Percentiles rank a stretch among this genome's conserved stretches.
Conservation (phyloP, 2,797 vertebrate species). For the Cryptoblepharus egeriae region DNA sequence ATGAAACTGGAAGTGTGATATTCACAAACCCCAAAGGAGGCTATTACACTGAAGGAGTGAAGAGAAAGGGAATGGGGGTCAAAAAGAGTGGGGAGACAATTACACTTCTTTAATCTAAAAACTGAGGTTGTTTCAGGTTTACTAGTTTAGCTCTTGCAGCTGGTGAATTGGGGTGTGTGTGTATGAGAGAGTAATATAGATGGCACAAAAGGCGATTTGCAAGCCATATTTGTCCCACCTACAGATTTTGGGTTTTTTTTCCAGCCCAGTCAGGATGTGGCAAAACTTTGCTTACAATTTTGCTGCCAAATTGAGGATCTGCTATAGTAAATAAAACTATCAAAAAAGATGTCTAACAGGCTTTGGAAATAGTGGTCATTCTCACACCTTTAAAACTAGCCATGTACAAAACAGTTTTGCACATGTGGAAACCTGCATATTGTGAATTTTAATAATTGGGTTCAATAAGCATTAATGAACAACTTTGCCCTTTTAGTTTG, state of each 20-base stretch:
- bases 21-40: slow-evolving; percentile 17
- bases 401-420: too few relatives aligned
- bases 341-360: too few relatives aligned
- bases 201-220: not conserved
- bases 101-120: not conserved
- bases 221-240: not conserved
- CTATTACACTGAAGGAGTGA: not conserved
- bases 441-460: too few relatives aligned
- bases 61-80: slow-evolving; percentile 16
- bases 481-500: too few relatives aligned
- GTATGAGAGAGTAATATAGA: too few relatives aligned
- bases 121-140: slow-evolving; percentile 10
- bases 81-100: slow-evolving; percentile 2
- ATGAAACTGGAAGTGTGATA: not conserved
- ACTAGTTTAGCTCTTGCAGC: not conserved
- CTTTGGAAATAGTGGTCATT: too few relatives aligned
- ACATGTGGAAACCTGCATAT: too few relatives aligned
- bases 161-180: not conserved
- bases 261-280: not conserved
- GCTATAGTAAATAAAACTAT: too few relatives aligned
- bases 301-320: not conserved
- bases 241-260: not conserved
- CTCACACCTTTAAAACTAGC: too few relatives aligned
- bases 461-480: too few relatives aligned
- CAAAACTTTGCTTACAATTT: not conserved